Base-by-base conservation (phyloP, 2,797 vertebrate species). In the Siniperca undulata region DNA sequence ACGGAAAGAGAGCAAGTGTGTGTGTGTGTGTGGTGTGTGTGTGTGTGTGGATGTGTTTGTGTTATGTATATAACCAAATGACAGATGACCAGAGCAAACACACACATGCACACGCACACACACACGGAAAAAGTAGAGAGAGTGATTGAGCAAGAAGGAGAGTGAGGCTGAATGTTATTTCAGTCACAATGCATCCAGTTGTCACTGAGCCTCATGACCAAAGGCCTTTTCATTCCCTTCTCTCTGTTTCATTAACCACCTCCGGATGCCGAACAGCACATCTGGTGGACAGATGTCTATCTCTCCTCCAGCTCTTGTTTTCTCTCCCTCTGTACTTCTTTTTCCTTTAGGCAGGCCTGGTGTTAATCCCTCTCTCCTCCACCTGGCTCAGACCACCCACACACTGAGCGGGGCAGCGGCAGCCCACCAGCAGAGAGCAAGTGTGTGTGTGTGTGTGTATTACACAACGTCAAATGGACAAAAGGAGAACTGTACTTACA, bases 311-410 rank as follows among this genome's bases (percentile, higher is more conserved):
- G 74, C 82, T 84, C 81, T 79, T 84, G 71, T 84, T 89, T 88
- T 87, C 76, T 72, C 82, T 84, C 78, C 77, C 87, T 77, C 86
- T 60, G 65, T 85, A 70, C 70, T 78, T 78, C 74, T 74, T 86
- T 89, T 85, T 86, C 90, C 86, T 92, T 79, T 77, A 88, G 88
- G 87, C 85, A 60, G 89, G 90, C 83, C 74, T 90, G 88, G 90
- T 92, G 92, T 93, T 95, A 95, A 95, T 95, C 86, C 84, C 67
- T 88, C 90, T 89, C 92, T 93, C 87, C 84, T 94, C 91, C 94
- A 94, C 93, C 93, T 93, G 92, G 90, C 76, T 67, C 42, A 70
- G 95, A 95, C 95, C 95, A 96, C 95, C 95, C 95, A 94, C 91
- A 88, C 86, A 83, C 69, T 76, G 30, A 89, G 86, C 44, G 36